Evolutionary conservation across 2,113 vertebrate genomes (phyloP), one percentile per base, ranked within the genome.

Genomic region (Melanotaenia duboulayi): DNA sequence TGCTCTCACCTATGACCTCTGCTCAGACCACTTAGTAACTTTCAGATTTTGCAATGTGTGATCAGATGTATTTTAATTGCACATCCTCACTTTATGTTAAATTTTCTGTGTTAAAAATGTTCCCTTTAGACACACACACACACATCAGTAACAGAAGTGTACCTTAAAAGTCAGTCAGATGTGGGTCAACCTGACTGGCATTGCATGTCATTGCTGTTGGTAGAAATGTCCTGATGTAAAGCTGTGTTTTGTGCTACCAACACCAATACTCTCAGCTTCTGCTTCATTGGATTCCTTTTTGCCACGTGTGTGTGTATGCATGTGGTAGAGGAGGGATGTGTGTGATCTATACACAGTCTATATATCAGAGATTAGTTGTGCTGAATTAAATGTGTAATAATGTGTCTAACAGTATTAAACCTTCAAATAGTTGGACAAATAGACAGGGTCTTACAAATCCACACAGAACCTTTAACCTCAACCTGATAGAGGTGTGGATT

Each of bases 391-490:
- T 60, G 58, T 84, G 57, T 77, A 81, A 76, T 75, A 55, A 75
- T 49, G 48, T 51, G 65, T 70, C 60, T 64, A 70, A 81, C 56
- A 11, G 74, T 24, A 25, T 65, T 63, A 57, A 60, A 65, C 74
- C 61, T 81, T 69, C 48, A 71, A 84, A 85, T 88, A 55, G 48
- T 28, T 16, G 8, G 32, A 35, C 1, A 35, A 35, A 35, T 35
- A 35, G 32, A 35, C 32, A 35, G 32, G 7, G 8, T 35, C 32
- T 35, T 35, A 59, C 35, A 61, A 37, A 58, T 67, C 49, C 70
- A 71, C 73, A 37, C 40, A 16, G 65, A 76, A 87, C 78, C 81
- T 84, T 63, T 87, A 74, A 85, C 87, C 82, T 23, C 22, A 9
- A 60, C 51, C 28, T 89, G 83, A 91, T 87, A 10, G 71, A 81